Conservation (phyloP, 2,797 vertebrate species). For the Typhlichthys subterraneus region DNA sequence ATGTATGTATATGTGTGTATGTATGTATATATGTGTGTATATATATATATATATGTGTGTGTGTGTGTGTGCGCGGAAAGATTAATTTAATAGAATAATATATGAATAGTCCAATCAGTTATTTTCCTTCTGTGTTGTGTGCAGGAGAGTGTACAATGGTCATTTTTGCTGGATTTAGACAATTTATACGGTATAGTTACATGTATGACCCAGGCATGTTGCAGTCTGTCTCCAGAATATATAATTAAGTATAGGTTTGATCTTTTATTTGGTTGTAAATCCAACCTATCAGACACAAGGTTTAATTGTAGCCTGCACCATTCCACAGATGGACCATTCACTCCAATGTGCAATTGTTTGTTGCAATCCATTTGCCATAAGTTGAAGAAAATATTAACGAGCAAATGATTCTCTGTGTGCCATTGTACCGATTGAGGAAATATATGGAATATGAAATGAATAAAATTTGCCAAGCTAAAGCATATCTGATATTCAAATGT, state of each 20-base stretch:
- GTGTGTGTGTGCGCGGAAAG: conserved; percentile 41
- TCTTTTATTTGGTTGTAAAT: conserved; percentile 51
- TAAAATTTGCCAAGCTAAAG: conserved; percentile 75
- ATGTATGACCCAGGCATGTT: conserved; percentile 23
- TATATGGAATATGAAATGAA: conserved; percentile 73
- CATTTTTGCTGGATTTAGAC: conserved; percentile 54
- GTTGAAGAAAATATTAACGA: conserved; percentile 60
- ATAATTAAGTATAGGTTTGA: conserved; percentile 16
- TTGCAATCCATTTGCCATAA: conserved; percentile 64
- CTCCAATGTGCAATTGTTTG: conserved; percentile 66
- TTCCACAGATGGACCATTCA: conserved; percentile 48
- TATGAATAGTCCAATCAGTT: conserved; percentile 72
- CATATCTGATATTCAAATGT: conserved; percentile 8
- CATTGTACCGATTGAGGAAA: conserved; percentile 64
- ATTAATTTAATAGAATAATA: conserved; percentile 67
- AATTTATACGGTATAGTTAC: conserved; percentile 13
- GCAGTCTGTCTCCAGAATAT: conserved; percentile 5
- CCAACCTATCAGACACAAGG: conserved; percentile 50
- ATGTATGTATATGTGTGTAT: too few species aligned
- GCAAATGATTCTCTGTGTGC: conserved; percentile 78
- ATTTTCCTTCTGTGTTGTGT: conserved; percentile 68
- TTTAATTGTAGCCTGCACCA: conserved; percentile 54
- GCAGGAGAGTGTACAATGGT: conserved; percentile 64
- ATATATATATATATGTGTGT: too few species aligned
- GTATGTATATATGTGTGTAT: too few species aligned